Evolutionary conservation across 1,140 invertebrate species (phyloP).

Genomic region (Liolophura sinensis): DNA sequence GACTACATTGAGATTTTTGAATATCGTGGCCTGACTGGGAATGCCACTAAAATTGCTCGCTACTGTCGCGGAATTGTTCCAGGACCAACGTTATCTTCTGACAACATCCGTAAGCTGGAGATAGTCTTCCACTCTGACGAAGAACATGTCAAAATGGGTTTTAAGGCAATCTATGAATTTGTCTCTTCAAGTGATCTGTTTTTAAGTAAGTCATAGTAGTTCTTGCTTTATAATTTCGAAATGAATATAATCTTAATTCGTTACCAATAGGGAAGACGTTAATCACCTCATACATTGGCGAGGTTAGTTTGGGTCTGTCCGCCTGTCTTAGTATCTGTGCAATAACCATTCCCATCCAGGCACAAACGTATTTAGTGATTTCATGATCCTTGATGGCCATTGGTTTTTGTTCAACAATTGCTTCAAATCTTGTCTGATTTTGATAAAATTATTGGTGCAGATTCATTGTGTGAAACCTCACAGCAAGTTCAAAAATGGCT

Average conservation of each 20-base stretch:
- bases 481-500: too few relatives aligned
- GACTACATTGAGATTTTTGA: slow-evolving; percentile 37
- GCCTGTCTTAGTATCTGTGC: not conserved
- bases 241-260: not conserved
- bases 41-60: slow-evolving; percentile 27
- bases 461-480: too few relatives aligned
- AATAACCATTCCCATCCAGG: not conserved
- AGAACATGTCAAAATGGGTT: slow-evolving; percentile 23
- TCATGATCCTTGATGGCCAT: too few relatives aligned
- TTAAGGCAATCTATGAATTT: slow-evolving; percentile 40
- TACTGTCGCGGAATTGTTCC: slow-evolving; percentile 32
- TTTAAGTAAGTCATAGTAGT: slow-evolving; percentile 19
- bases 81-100: slow-evolving; percentile 25
- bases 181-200: slow-evolving; percentile 16
- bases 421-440: too few relatives aligned
- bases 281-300: too few relatives aligned
- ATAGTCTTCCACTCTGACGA: slow-evolving; percentile 30
- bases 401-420: too few relatives aligned
- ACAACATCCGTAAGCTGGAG: slow-evolving; percentile 22
- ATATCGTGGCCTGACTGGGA: slow-evolving; percentile 15
- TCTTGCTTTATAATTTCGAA: not conserved
- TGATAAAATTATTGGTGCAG: too few relatives aligned
- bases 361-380: too few relatives aligned
- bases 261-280: too few relatives aligned
- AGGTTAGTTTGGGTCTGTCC: not conserved